Evolutionary conservation across 2,113 vertebrate genomes (phyloP).

Genomic region (Paramormyrops kingsleyae): DNA sequence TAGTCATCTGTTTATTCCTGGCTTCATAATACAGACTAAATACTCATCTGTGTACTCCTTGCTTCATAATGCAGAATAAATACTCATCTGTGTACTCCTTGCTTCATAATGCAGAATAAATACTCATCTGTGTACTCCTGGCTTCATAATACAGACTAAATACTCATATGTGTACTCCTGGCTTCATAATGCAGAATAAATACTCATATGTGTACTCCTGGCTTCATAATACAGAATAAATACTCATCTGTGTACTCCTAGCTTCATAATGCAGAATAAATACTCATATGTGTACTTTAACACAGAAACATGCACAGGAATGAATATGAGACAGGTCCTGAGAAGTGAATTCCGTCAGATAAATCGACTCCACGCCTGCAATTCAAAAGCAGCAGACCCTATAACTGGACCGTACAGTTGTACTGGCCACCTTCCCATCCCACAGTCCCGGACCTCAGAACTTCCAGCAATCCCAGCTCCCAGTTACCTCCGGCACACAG

Average conservation of each 20-base stretch:
- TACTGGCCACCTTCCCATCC: background rate
- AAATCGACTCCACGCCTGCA: slow-evolving; percentile 15
- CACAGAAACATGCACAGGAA: background rate
- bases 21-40: too few species aligned
- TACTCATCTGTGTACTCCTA: background rate
- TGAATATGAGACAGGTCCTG: background rate
- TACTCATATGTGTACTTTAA: background rate
- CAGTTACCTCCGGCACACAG: background rate
- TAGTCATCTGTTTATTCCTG: background rate
- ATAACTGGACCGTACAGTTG: background rate
- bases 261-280: background rate
- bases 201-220: background rate
- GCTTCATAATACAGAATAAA: background rate
- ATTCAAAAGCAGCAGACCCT: slow-evolving; percentile 18
- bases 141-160: too few species aligned
- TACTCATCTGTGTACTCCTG: too few species aligned
- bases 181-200: too few species aligned
- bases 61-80: too few species aligned
- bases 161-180: too few species aligned
- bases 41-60: too few species aligned
- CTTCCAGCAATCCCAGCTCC: slow-evolving; percentile 37
- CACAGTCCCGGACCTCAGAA: slow-evolving; percentile 28
- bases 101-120: too few species aligned
- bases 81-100: too few species aligned
- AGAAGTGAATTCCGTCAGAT: slow-evolving; percentile 19